phyloP scores from a whole-genome alignment of 2,113 vertebrate species.

The Verasper variegatus region DNA sequence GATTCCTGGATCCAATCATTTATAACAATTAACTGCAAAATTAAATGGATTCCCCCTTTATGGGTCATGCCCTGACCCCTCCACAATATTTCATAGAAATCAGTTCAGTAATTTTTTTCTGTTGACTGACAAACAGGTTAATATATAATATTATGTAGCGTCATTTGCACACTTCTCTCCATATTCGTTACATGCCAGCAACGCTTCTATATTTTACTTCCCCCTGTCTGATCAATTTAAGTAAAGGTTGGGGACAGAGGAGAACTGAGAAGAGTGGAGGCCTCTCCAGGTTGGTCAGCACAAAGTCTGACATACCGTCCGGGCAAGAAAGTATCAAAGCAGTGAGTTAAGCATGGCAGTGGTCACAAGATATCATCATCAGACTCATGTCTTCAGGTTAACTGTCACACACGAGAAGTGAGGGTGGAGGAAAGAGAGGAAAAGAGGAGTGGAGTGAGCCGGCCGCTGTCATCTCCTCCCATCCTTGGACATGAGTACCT shows the following conservation, averaged over 20 bases:
- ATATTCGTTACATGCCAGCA: too few species aligned
- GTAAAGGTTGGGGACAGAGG: slow-evolving; percentile 20
- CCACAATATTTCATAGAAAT: too few species aligned
- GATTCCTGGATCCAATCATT: too few species aligned
- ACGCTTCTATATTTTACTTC: background rate
- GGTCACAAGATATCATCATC: slow-evolving; percentile 81
- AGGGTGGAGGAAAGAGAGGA: slow-evolving; percentile 47
- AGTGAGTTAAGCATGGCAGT: slow-evolving; percentile 74
- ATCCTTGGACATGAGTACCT: slow-evolving; percentile 74
- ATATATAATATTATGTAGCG: background rate
- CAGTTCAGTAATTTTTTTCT: too few species aligned
- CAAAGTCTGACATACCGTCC: slow-evolving; percentile 63
- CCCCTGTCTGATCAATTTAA: slow-evolving; percentile 45
- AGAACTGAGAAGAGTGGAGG: slow-evolving; percentile 39
- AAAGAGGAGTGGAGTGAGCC: slow-evolving; percentile 70
- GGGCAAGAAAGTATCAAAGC: slow-evolving; percentile 70
- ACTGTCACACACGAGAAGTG: slow-evolving; percentile 73
- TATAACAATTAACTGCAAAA: too few species aligned
- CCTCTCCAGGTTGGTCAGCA: slow-evolving; percentile 62
- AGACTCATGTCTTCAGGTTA: slow-evolving; percentile 79
- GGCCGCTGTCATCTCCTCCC: slow-evolving; percentile 66
- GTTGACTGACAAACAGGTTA: background rate
- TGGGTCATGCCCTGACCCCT: too few species aligned
- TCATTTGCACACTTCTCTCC: slow-evolving; percentile 1
- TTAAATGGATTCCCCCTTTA: background rate